A percentile compares a stretch with the other conserved stretches of the same genome.
Evolutionary conservation across 2,797 vertebrate species (phyloP).

Genomic region (Oophaga sylvatica): DNA sequence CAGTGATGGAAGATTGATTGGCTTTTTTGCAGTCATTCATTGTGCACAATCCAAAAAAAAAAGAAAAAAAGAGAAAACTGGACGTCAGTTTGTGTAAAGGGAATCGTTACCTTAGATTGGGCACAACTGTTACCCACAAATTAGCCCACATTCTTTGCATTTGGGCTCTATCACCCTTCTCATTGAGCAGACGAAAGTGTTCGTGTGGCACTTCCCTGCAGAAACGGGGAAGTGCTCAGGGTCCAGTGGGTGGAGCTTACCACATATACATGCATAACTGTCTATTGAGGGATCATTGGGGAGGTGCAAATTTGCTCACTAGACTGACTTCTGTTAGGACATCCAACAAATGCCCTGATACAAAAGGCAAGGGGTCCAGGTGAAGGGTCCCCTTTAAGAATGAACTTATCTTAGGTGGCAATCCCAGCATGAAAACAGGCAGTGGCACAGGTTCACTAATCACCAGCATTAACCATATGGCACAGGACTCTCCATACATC

Average conservation of each 20-base stretch:
- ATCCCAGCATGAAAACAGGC: background rate
- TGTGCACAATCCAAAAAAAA: background rate
- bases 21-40: background rate
- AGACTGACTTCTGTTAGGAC: background rate
- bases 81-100: background rate
- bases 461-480: background rate
- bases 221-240: background rate
- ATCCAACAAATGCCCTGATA: background rate
- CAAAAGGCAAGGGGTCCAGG: background rate
- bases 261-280: background rate
- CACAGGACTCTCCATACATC: background rate
- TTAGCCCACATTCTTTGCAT: background rate
- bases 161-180: background rate
- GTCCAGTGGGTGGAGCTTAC: background rate
- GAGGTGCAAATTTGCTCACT: background rate
- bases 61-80: background rate
- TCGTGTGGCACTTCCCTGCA: background rate
- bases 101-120: background rate
- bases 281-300: background rate
- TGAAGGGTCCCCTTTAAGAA: background rate
- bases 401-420: background rate
- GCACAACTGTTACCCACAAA: background rate
- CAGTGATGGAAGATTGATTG: background rate
- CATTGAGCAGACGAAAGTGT: background rate
- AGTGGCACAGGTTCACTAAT: background rate